Conservation (phyloP, 2,113 vertebrate species). For the Caranx melampygus region DNA sequence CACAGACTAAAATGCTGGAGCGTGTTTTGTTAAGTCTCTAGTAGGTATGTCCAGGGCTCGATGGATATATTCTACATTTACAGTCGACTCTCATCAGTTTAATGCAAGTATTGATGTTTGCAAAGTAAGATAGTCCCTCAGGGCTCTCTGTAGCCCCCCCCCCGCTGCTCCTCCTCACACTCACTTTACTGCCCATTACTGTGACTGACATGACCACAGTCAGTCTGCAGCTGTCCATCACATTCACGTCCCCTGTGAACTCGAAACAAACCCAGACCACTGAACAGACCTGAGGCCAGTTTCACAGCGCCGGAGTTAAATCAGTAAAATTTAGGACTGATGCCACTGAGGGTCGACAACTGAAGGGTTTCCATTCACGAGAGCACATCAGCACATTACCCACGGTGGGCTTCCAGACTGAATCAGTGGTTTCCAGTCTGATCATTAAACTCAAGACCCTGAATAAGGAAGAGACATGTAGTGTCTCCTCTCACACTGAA, state of each 20-base stretch:
- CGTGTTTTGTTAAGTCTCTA: not conserved
- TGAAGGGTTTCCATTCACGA: too few species aligned
- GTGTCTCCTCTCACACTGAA: too few species aligned
- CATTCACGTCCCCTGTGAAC: not conserved
- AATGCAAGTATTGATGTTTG: constrained; percentile 42
- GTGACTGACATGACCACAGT: constrained; percentile 47
- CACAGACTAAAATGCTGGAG: not conserved
- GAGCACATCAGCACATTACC: too few species aligned
- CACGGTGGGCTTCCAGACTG: too few species aligned
- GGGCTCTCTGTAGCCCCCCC: not conserved
- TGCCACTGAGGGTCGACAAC: too few species aligned
- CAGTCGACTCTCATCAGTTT: constrained; percentile 17
- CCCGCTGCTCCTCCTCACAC: not conserved
- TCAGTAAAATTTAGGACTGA: too few species aligned
- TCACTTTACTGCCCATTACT: constrained; percentile 55
- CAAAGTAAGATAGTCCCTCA: not conserved
- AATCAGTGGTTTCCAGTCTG: not conserved
- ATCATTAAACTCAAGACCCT: too few species aligned
- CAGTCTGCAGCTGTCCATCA: constrained; percentile 16
- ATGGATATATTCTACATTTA: not conserved
- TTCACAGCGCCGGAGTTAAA: too few species aligned
- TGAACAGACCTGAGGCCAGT: too few species aligned
- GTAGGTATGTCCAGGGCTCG: not conserved
- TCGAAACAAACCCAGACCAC: too few species aligned
- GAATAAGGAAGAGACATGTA: too few species aligned